These are phyloP conservation scores for Corvus moneduloides DNA, from an alignment of 2,113 vertebrate species.

Conservation along the genomic window DNA sequence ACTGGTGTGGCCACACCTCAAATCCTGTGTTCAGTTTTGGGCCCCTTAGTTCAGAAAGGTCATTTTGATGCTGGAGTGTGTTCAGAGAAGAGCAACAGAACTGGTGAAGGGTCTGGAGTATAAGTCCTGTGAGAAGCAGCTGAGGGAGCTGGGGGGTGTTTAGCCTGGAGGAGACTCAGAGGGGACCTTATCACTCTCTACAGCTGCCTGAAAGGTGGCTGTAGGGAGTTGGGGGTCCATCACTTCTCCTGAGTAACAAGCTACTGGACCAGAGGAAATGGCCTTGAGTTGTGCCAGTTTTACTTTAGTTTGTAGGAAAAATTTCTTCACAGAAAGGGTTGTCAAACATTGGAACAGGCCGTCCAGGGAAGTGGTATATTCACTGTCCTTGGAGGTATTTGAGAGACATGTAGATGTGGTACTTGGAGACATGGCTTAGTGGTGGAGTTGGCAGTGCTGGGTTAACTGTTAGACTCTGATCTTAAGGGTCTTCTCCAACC, in stretches of 20 bases:
- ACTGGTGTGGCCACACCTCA: rapidly evolving
- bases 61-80: neutral
- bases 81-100: rapidly evolving
- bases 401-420: neutral
- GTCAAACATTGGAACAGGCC: neutral
- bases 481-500: neutral
- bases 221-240: rapidly evolving
- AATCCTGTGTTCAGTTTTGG: neutral
- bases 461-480: neutral
- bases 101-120: neutral
- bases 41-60: neutral
- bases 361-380: neutral
- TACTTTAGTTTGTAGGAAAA: neutral
- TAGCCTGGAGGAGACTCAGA: neutral
- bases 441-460: neutral
- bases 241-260: neutral
- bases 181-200: neutral
- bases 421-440: neutral
- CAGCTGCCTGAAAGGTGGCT: neutral
- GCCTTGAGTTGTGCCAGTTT: neutral
- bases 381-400: neutral
- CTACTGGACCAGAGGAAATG: neutral
- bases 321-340: neutral
- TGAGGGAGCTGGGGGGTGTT: neutral
- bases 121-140: neutral